phyloP scores from a whole-genome alignment of 2,797 vertebrate species.

The Hippopotamyrus pictus region DNA sequence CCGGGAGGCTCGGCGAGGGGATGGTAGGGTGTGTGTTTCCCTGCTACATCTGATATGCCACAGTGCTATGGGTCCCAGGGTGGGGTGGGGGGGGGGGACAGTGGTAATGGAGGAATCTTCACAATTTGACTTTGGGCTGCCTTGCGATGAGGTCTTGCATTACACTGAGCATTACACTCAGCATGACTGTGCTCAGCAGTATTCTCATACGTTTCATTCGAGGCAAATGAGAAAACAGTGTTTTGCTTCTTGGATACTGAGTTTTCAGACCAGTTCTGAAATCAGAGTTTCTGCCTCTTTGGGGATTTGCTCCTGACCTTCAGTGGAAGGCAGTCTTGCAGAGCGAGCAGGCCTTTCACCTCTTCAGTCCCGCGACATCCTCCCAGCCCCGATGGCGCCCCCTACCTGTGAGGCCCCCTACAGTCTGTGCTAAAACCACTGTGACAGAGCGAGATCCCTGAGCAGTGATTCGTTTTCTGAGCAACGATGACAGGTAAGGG shows the following conservation, averaged over 20 bases:
- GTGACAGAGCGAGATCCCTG: neutral
- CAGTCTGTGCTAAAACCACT: neutral
- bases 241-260: neutral
- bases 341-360: neutral
- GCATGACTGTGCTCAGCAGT: neutral
- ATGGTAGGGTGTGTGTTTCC: neutral
- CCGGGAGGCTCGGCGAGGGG: conserved; percentile 25
- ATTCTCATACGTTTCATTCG: neutral
- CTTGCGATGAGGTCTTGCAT: neutral
- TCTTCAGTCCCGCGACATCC: neutral
- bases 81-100: neutral
- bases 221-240: neutral
- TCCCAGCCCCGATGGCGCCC: neutral
- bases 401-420: neutral
- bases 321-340: neutral
- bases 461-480: neutral
- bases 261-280: neutral
- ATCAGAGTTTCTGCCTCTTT: neutral
- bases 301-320: neutral
- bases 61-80: neutral
- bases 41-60: neutral
- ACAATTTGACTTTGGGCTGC: neutral
- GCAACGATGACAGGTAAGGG: neutral
- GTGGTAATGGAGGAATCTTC: neutral
- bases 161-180: neutral